Evolutionary conservation across 2,113 vertebrate species (phyloP), one percentile per base, ranked within the genome.

Genomic region (Elephas maximus): DNA sequence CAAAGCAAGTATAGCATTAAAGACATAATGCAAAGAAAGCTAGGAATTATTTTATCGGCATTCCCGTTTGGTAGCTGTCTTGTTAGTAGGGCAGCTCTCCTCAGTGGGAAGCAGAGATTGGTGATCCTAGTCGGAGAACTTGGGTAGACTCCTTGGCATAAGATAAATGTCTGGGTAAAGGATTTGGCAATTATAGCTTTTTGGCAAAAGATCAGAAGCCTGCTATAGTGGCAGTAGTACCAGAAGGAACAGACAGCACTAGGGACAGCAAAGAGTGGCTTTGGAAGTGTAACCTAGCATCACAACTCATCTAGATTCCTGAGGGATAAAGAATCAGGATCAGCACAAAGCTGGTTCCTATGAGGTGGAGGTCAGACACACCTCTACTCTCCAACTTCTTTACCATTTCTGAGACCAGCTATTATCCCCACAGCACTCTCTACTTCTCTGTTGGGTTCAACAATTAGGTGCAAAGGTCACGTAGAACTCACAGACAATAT

Each of bases 121-220:
- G 84, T 76, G 60, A 45, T 77, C 45, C n/a, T 53, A 30, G 44
- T 51, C 41, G 73, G 53, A 90, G 76, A 90, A 8, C 60, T 65
- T 79, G 5, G 51, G 80, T 67, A 82, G 48, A 45, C 33, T 24
- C 18, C 24, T 51, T 44, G 44, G 57, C 57, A 26, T 41, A 51
- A 26, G 33, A 20, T 65, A 41, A 26, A 85, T 71, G 2, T 53
- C 73, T 37, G 44, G 53, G 86, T 73, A 85, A 80, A 90, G 77
- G 48, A 53, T 88, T 73, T 88, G 89, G 37, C 67, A 88, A 76
- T 44, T 57, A 57, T 45, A 82, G 77, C 83, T 48, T 92, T 88
- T 60, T 57, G 83, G 65, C 30, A 76, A 69, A 82, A 92, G 90
- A 28, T 65, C 77, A 65, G 69, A 57, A 87, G 65, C 17, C 74